These are phyloP conservation scores for Cheilosia urbana DNA, from an alignment of 2,888 invertebrate genomes.

Conservation along the genomic window DNA sequence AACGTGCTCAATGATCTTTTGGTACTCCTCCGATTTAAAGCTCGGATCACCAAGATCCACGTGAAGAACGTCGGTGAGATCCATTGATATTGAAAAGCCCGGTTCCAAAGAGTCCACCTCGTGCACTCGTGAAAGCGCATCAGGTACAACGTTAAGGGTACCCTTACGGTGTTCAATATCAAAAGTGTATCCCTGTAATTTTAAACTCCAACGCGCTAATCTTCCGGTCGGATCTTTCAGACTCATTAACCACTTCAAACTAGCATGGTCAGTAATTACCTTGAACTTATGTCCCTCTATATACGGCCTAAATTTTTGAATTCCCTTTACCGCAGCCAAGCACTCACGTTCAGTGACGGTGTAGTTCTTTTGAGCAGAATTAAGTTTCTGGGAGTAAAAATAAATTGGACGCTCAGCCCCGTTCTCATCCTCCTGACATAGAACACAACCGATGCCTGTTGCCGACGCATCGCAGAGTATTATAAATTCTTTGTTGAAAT, in stretches of 20 bases:
- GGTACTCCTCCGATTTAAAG: too few species aligned
- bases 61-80: too few species aligned
- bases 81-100: too few species aligned
- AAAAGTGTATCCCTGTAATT: neutral
- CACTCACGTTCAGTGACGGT: constrained; percentile 26
- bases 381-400: constrained; percentile 15
- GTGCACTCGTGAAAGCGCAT: neutral
- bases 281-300: neutral
- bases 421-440: constrained; percentile 8
- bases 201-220: constrained; percentile 11
- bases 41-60: too few species aligned
- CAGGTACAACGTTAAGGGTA: neutral
- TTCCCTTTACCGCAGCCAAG: constrained; percentile 2
- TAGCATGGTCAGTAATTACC: neutral
- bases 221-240: constrained; percentile 12
- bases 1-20: too few species aligned
- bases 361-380: constrained; percentile 15
- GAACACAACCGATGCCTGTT: constrained; percentile 26
- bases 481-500: constrained; percentile 1
- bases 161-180: constrained; percentile 3
- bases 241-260: neutral
- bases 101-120: too few species aligned
- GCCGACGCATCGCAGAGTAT: neutral
- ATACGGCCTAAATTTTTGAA: constrained; percentile 11
- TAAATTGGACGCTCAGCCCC: constrained; percentile 11